Evolutionary conservation across 2,797 vertebrate genomes (phyloP).

Genomic region (Coendou prehensilis): DNA sequence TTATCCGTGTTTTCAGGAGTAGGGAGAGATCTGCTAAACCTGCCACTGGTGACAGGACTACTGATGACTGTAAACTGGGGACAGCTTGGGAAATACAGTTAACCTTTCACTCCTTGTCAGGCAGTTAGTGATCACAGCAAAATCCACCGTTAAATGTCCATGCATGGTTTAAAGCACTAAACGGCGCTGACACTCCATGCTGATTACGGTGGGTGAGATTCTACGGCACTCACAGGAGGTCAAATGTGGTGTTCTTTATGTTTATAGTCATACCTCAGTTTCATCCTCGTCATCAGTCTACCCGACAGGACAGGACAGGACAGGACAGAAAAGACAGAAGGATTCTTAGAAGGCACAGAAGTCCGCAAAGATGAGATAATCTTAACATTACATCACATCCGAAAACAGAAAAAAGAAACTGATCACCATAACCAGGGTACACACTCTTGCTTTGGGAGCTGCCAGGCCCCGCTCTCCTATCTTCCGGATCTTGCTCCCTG

Average conservation of each 20-base stretch:
- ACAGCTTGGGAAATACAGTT: constrained; percentile 48
- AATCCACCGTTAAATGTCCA: constrained; percentile 36
- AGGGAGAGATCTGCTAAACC: background rate
- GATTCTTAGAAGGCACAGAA: constrained; percentile 85
- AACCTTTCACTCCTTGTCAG: background rate
- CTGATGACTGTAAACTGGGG: background rate
- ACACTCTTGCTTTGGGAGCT: background rate
- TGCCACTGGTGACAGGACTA: background rate
- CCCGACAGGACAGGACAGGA: constrained; percentile 85
- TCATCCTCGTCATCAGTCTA: constrained; percentile 97
- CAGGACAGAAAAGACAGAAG: constrained; percentile 87
- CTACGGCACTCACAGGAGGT: constrained; percentile 77
- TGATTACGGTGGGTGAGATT: constrained; percentile 79
- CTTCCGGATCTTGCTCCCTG: background rate
- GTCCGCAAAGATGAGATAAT: constrained; percentile 62
- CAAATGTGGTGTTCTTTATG: constrained; percentile 74
- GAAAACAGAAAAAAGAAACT: background rate
- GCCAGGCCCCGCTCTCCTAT: background rate
- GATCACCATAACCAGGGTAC: background rate
- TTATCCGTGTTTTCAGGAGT: background rate
- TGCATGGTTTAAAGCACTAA: constrained; percentile 72
- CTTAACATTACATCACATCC: constrained; percentile 22
- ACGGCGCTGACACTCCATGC: constrained; percentile 61
- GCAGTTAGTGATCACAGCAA: constrained; percentile 71
- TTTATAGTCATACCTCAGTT: constrained; percentile 92